Base-by-base conservation (phyloP, 1,140 invertebrate species). In the Aphaenogaster rudis region DNA sequence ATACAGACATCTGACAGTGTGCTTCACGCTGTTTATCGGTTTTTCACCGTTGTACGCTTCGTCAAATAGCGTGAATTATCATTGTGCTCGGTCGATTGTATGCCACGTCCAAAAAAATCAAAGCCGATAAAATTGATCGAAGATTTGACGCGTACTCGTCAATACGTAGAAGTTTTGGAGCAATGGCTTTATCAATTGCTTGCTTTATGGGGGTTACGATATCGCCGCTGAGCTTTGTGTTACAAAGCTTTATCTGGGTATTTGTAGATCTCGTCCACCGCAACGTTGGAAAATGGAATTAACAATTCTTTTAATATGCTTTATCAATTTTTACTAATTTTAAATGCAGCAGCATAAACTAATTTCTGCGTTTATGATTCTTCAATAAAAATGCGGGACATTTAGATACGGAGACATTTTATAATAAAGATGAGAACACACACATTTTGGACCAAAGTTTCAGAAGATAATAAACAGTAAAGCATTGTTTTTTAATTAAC, bases 171-270 rank as follows among this genome's bases (percentile, higher is more conserved):
- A 76, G 63, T 63, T 74, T 84, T 74, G 42, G 42, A 28, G 42
- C 69, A 84, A 63, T 63, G 45, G 69, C 33, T 84, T 84, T 76
- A 50, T 84, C 69, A 84, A 80, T 42, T 39, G 52, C 13, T 74
- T 33, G 69, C 42, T 13, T 84, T 84, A 84, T 84, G 54, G 33
- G 42, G 67, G 80, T 76, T 74, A 48, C 69, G 42, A 84, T 84
- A 84, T 74, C 54, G 17, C 1, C 11, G 45, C 11, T 48, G 13
- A 15, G 54, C 9, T 74, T 57, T 61, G 42, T 61, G 28, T 61
- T 63, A 45, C 69, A 36, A 72, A 74, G 54, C 13, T 84, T 84
- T 50, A 76, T 48, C 69, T 39, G n/a, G 28, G 7, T 59, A 36
- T 74, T 72, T 59, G 67, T 17, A 59, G n/a, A 74, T 59, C 45